A percentile compares a stretch with the other conserved stretches of the same genome.
These are phyloP conservation scores for Oscheius sp. DNA, from an alignment of 1,140 invertebrate genomes.

Conservation along the genomic window DNA sequence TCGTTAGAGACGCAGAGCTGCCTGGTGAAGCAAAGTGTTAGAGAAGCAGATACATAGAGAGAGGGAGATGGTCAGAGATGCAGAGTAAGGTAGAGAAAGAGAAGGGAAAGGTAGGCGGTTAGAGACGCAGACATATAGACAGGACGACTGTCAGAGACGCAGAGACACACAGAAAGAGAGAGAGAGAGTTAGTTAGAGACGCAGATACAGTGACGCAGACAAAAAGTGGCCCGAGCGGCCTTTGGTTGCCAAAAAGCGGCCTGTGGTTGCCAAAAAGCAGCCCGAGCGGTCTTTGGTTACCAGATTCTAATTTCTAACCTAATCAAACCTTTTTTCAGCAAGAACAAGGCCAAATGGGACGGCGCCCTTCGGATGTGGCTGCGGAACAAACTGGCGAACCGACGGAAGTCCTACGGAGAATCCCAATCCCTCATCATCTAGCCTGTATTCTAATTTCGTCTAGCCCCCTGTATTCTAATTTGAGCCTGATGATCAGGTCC, in stretches of 20 bases:
- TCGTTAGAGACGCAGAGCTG: no score
- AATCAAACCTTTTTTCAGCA: conserved; percentile 16
- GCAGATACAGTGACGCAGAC: not conserved
- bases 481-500: no score
- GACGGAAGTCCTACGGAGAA: not conserved
- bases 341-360: conserved; percentile 63
- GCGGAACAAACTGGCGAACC: not conserved
- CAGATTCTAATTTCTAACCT: not conserved
- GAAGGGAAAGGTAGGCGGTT: no score
- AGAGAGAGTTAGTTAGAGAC: not conserved
- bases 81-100: no score
- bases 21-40: no score
- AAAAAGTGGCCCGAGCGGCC: not conserved
- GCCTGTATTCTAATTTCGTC: not conserved
- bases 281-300: no score
- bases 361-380: not conserved
- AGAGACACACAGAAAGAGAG: not conserved
- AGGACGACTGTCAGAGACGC: no score
- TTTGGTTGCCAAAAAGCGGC: not conserved
- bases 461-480: not conserved
- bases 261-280: not conserved
- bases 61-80: no score
- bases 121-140: no score
- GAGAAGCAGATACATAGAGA: no score
- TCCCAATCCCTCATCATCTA: not conserved